Evolutionary conservation across 2,888 invertebrate species (phyloP).

Genomic region (Achlya flavicornis): DNA sequence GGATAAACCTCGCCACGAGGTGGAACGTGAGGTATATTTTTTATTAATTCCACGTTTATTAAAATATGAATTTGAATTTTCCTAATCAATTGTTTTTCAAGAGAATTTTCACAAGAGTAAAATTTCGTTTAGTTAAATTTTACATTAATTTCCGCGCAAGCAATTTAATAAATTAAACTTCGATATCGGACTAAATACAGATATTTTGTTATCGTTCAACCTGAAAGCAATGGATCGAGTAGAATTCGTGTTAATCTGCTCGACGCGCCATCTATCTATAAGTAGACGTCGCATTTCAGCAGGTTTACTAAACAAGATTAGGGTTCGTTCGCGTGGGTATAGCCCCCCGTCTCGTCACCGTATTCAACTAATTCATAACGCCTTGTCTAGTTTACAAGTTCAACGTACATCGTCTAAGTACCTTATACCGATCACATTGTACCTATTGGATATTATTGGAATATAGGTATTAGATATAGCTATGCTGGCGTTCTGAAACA

Average conservation of each 20-base stretch:
- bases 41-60: conserved; percentile 23
- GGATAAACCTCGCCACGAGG: conserved; percentile 46
- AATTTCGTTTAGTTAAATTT: not conserved
- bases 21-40: conserved; percentile 46
- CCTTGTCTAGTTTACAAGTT: too few species aligned
- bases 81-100: not conserved
- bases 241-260: conserved; percentile 9
- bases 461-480: too few species aligned
- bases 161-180: not conserved
- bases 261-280: conserved; percentile 24
- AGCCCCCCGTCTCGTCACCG: conserved; percentile 14
- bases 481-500: too few species aligned
- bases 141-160: not conserved
- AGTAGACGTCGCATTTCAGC: conserved; percentile 19
- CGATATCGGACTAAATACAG: not conserved
- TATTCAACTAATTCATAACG: conserved; percentile 9
- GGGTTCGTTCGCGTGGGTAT: conserved; percentile 21
- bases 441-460: too few species aligned
- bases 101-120: not conserved
- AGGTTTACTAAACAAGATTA: conserved; percentile 29
- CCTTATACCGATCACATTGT: too few species aligned
- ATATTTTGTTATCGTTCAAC: not conserved
- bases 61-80: too few species aligned
- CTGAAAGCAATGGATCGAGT: conserved; percentile 22
- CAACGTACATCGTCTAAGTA: not conserved